These are phyloP conservation scores for Condylostylus longicornis DNA, from an alignment of 1,140 invertebrate species.

Conservation along the genomic window DNA sequence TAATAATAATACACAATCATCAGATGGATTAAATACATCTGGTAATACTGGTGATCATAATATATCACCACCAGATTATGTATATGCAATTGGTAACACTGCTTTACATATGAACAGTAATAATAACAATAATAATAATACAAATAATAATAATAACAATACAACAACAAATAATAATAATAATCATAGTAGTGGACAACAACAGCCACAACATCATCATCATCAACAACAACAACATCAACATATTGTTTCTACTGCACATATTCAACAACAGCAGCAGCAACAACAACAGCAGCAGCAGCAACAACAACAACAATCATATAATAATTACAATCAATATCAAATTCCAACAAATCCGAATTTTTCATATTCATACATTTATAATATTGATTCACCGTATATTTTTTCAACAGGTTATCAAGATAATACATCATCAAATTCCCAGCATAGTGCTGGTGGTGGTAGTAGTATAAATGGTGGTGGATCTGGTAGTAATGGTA, in stretches of 20 bases:
- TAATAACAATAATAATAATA: constrained; percentile 1
- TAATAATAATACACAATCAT: constrained; percentile 18
- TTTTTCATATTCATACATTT: constrained; percentile 32
- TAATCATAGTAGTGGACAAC: constrained; percentile 13
- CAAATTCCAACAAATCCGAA: constrained; percentile 23
- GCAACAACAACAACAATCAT: constrained; percentile 15
- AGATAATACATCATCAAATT: constrained; percentile 30
- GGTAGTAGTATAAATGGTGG: constrained; percentile 13
- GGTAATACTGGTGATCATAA: not conserved
- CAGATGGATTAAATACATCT: constrained; percentile 3
- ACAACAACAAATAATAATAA: constrained; percentile 12
- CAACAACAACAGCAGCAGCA: constrained; percentile 21
- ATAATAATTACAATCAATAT: too few species aligned
- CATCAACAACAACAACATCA: constrained; percentile 15
- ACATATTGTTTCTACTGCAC: constrained; percentile 10
- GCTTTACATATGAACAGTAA: constrained; percentile 5
- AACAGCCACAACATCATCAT: constrained; percentile 18
- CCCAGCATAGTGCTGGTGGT: constrained; percentile 30
- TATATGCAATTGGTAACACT: constrained; percentile 1
- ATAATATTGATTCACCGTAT: constrained; percentile 33
- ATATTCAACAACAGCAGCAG: constrained; percentile 13
- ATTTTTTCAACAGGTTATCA: constrained; percentile 32
- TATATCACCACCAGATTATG: constrained; percentile 1
- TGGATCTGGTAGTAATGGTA: not conserved
- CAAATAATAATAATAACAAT: too few species aligned